Evolutionary conservation across 2,797 vertebrate genomes (phyloP), one percentile per base, ranked within the genome.

Genomic region (Okamejei kenojei): DNA sequence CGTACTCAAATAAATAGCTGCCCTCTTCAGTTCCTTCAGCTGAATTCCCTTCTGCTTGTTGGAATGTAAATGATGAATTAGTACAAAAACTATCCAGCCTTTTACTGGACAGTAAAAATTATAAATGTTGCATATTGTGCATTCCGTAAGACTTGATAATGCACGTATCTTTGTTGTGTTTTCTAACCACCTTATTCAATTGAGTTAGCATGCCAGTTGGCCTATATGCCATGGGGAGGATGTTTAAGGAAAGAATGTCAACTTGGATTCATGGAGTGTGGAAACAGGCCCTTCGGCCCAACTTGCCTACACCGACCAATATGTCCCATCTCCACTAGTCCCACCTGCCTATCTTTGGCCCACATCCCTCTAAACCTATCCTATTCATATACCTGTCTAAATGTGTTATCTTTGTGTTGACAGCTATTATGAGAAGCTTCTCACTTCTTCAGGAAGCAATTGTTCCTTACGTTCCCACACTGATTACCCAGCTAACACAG

Each of bases 351-450:
- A 54, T 6, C 45, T 54, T 54, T 54, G 45, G 45, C 45, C 45
- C 45, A 54, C 45, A 6, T 54, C 45, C 45, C 45, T 54, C 45
- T 54, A 54, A 6, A 54, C 45, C 45, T 54, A 54, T 54, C 5
- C 45, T 6, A 54, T 6, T 5, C 45, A 54, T 54, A 54, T 54
- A 54, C 45, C 45, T 54, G 45, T 54, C 45, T 92, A 35, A 92
- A n/a, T 71, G 11, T 76, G 58, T 93, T 38, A 71, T 7, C 68
- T 3, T 93, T 94, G 76, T 93, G 45, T 95, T 97, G 96, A 77
- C 96, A 99, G 99, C 99, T 79, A 98, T 99, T 95, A 99, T 99
- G 99, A 97, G 99, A 95, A 99, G 98, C 95, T 99, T 99, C 96
- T 99, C 99, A 78, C 97, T 99, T 94, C 98, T 99, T 23, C 99